A percentile compares a stretch with the other conserved stretches of the same genome.
These are phyloP conservation scores for Trinorchestia longiramus DNA, from an alignment of 1,140 invertebrate species.

Conservation along the genomic window DNA sequence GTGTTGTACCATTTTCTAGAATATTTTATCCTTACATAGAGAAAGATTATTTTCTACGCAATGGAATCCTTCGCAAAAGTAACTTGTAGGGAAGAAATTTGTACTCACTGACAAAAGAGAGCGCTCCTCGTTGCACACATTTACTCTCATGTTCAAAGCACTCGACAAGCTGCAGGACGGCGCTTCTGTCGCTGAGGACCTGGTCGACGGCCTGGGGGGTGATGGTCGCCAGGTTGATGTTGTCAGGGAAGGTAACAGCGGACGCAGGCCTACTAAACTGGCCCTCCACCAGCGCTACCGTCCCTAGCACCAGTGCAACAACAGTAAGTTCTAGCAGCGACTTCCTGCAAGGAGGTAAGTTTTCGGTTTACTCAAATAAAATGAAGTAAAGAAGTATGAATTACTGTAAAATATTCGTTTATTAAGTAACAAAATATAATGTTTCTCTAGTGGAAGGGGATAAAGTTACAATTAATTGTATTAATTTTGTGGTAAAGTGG, in stretches of 20 bases:
- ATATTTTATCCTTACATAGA: neutral
- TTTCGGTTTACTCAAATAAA: too few species aligned
- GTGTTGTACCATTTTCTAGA: too few species aligned
- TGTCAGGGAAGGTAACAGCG: neutral
- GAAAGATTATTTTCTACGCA: neutral
- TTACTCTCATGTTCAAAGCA: neutral
- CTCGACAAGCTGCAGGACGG: neutral
- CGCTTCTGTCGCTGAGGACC: neutral
- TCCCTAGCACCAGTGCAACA: neutral
- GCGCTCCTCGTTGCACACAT: neutral
- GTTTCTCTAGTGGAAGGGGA: too few species aligned
- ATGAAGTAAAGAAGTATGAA: too few species aligned
- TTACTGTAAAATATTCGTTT: too few species aligned
- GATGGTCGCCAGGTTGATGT: conserved; percentile 24
- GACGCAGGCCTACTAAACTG: neutral
- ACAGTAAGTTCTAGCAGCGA: neutral
- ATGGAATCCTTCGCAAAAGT: neutral
- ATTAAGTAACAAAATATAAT: too few species aligned
- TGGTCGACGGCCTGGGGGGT: conserved; percentile 16
- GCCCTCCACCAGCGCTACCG: neutral
- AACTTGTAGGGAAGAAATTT: neutral
- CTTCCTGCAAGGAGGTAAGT: neutral
- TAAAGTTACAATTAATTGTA: too few species aligned
- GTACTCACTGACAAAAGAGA: conserved; percentile 31
- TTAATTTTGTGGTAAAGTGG: too few species aligned